Base-by-base conservation (phyloP, 1,140 invertebrate genomes). In the Schlechtendalia chinensis region DNA sequence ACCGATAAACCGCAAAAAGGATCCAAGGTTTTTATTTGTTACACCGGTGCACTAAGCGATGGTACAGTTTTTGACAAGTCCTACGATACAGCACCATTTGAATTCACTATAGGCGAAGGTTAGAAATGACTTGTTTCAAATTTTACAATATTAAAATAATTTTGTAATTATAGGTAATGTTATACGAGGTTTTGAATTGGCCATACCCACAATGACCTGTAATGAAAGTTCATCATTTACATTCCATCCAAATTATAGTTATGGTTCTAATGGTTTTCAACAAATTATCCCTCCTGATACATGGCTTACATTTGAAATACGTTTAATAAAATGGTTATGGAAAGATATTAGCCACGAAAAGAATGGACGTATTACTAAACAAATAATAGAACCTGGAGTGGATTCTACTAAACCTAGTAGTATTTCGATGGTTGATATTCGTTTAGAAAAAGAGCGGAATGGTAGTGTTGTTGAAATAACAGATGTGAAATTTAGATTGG, bases 111-210 rank as follows among this genome's bases (percentile, higher is more conserved):
- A 80, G 95, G 91, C 83, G 91, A 91, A 90, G 93, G 93, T 92
- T 50, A 5, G 22, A 85, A 84, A 59, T 82, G 11, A 54, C 27
- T 24, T 82, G 47, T 29, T 29, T 39, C 19, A 72, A 11, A n/a
- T 81, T 63, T 59, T 82, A 39, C 11, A 5, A 6, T 63, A 29
- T 19, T 19, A 17, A 39, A 39, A 39, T 54, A 12, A 50, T 50
- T 50, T 39, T 39, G 14, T 50, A 12, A 14, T 50, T 50, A 14
- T 29, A 92, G 92, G 90, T 4, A 86, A 86, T 83, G 95, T 97
- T 1, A 97, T 99, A 81, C 96, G 96, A 89, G 96, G 91, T 87
- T 99, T 97, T 93, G 97, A 99, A 84, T 90, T 95, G 82, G 97
- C 95, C 72, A 91, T 99, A 11, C 91, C 93, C 0, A 94, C 93